phyloP scores from a whole-genome alignment of 1,140 invertebrate genomes.

The Druon quercuslanigerum region DNA sequence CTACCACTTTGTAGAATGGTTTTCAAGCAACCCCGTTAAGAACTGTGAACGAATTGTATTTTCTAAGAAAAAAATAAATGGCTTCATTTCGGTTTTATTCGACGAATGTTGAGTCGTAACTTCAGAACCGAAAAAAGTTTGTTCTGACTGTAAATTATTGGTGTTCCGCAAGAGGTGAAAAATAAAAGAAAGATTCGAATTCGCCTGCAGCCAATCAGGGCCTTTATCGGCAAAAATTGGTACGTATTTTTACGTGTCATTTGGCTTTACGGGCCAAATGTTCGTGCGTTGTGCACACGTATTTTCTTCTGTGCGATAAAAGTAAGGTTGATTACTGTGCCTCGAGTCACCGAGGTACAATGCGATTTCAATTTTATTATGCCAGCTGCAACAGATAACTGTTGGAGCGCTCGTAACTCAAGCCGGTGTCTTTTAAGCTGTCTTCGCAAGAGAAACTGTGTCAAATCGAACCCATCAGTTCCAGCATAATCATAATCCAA shows the following conservation, averaged over 20 bases:
- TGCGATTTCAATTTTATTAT: constrained; percentile 71
- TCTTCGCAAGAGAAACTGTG: constrained; percentile 66
- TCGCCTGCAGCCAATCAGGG: constrained; percentile 27
- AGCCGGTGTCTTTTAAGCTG: constrained; percentile 65
- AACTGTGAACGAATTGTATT: background rate
- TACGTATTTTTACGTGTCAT: constrained; percentile 49
- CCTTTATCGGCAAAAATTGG: constrained; percentile 44
- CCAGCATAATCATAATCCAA: constrained; percentile 10
- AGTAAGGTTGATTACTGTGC: constrained; percentile 63
- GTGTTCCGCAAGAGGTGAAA: constrained; percentile 19
- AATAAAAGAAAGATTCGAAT: constrained; percentile 42
- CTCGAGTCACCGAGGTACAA: constrained; percentile 59
- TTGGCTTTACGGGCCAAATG: constrained; percentile 33
- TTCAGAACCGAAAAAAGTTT: background rate
- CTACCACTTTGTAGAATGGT: too few relatives aligned
- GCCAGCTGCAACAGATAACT: constrained; percentile 67
- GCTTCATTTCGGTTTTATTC: constrained; percentile 22
- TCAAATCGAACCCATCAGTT: constrained; percentile 56
- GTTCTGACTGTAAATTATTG: constrained; percentile 36
- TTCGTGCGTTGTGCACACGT: constrained; percentile 28
- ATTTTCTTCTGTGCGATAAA: constrained; percentile 67
- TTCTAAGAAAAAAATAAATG: background rate
- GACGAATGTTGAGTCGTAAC: constrained; percentile 6
- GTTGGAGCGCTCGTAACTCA: constrained; percentile 61
- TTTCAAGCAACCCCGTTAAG: too few relatives aligned